Evolutionary conservation across 2,888 invertebrate species (phyloP).

Genomic region (Cheilosia soror): DNA sequence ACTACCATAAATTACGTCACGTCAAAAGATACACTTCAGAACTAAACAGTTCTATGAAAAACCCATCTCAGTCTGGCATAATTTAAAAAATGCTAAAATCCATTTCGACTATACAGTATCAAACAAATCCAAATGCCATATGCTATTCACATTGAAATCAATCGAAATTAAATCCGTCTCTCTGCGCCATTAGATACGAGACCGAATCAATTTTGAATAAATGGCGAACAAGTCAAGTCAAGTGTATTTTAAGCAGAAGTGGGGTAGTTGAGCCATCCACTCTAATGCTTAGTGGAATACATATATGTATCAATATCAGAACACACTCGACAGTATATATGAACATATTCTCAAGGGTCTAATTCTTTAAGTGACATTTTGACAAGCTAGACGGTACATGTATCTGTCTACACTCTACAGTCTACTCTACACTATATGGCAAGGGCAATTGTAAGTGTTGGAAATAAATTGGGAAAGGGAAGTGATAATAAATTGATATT

Average conservation of each 20-base stretch:
- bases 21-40: not conserved
- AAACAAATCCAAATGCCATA: slow-evolving; percentile 38
- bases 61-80: slow-evolving; percentile 20
- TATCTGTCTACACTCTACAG: not conserved
- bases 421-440: not conserved
- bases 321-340: slow-evolving; percentile 23
- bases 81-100: slow-evolving; percentile 36
- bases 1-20: not conserved
- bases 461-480: slow-evolving; percentile 16
- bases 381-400: slow-evolving; percentile 49
- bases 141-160: slow-evolving; percentile 50
- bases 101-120: slow-evolving; percentile 35
- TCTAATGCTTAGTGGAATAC: slow-evolving; percentile 29
- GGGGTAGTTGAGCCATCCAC: slow-evolving; percentile 21
- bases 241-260: slow-evolving; percentile 45
- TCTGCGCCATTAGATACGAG: slow-evolving; percentile 57
- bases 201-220: slow-evolving; percentile 68
- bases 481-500: slow-evolving; percentile 24
- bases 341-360: slow-evolving; percentile 26
- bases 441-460: slow-evolving; percentile 21
- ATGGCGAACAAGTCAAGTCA: slow-evolving; percentile 57
- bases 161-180: slow-evolving; percentile 66
- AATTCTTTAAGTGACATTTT: slow-evolving; percentile 70
- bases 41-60: not conserved
- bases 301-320: slow-evolving; percentile 64